A percentile compares a stretch with the other conserved stretches of the same genome.
phyloP scores from a whole-genome alignment of 2,113 vertebrate species.

The crab-eating macaque (Macaca fascicularis) region DNA sequence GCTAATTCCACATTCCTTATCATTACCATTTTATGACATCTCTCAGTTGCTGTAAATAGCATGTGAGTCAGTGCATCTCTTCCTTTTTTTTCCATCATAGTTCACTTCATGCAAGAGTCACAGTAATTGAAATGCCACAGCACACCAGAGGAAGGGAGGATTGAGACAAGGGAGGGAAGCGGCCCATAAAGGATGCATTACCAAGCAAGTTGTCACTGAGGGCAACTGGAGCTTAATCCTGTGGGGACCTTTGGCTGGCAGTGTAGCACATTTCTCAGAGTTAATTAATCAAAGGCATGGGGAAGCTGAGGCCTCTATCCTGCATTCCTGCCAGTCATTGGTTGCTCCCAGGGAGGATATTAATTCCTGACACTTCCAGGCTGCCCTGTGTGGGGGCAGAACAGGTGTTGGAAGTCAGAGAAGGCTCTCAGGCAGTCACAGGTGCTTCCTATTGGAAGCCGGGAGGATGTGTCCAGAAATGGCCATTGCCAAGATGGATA shows the following conservation, averaged over 20 bases:
- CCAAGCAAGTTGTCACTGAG: not conserved
- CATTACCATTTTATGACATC: not conserved
- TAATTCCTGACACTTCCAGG: not conserved
- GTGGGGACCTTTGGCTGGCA: not conserved
- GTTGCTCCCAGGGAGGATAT: not conserved
- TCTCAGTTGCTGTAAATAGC: not conserved
- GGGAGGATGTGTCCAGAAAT: not conserved
- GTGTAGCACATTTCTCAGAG: not conserved
- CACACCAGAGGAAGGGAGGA: no score
- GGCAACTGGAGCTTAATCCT: not conserved
- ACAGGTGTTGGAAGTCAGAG: not conserved
- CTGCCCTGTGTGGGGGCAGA: not conserved
- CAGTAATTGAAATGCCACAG: no score
- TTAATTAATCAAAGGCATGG: not conserved
- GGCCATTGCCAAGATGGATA: not conserved
- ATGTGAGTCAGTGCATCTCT: no score
- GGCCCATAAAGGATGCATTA: no score
- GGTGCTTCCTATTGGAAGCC: not conserved
- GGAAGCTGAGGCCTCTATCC: not conserved
- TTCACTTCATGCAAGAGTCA: no score
- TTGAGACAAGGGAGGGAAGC: no score
- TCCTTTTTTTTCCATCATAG: no score
- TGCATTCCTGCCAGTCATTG: not conserved
- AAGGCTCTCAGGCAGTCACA: not conserved
- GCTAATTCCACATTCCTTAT: not conserved